These are phyloP conservation scores for Pelobates fuscus DNA, from an alignment of 2,113 vertebrate genomes.

Conservation along the genomic window DNA sequence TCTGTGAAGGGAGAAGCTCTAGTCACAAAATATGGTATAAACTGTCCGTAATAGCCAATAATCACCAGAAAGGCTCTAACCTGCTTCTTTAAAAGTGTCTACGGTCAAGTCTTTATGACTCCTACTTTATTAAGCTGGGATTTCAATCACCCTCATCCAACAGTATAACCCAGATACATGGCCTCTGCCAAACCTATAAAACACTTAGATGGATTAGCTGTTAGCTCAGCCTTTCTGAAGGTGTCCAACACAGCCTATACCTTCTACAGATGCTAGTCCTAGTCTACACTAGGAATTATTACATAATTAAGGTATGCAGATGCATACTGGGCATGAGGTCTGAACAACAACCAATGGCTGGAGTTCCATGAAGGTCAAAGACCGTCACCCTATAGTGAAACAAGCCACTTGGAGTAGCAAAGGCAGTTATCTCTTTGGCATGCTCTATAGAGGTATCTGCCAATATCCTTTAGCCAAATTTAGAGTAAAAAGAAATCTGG, in stretches of 20 bases:
- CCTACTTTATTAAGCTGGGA: not conserved
- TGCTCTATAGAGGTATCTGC: not conserved
- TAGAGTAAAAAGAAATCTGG: too few species aligned
- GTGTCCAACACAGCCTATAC: not conserved
- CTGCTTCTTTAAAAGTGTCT: not conserved
- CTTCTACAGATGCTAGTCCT: not conserved
- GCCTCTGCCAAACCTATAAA: not conserved
- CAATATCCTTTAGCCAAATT: not conserved
- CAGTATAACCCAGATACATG: too few species aligned
- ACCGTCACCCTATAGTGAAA: not conserved
- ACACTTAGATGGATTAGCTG: not conserved
- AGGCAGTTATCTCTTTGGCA: not conserved
- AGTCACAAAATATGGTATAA: not conserved
- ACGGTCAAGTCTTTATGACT: not conserved
- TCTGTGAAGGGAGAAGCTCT: not conserved
- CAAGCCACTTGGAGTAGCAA: not conserved
- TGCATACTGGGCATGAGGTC: not conserved
- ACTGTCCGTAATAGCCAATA: not conserved
- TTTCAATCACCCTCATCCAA: not conserved
- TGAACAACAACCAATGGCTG: not conserved
- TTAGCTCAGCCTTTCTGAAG: not conserved
- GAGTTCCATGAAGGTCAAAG: not conserved
- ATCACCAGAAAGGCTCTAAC: not conserved
- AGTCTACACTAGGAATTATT: not conserved
- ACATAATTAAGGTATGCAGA: not conserved